A percentile compares a stretch with the other conserved stretches of the same genome.
Evolutionary conservation across 1,140 invertebrate species (phyloP).

Genomic region (Trichonephila clavipes): DNA sequence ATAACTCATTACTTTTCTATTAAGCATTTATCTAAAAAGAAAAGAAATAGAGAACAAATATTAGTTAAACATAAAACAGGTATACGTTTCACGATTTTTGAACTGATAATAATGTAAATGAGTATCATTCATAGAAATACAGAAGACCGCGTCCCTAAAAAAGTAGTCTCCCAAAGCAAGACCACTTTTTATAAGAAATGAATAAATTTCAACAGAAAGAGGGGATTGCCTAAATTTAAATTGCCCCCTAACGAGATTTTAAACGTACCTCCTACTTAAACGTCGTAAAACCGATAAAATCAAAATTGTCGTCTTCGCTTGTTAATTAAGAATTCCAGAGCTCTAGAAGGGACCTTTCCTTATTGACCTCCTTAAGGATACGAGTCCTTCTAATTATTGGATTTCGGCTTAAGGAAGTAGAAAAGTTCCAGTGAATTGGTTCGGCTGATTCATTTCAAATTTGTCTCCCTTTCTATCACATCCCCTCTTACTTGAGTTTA

Average conservation of each 20-base stretch:
- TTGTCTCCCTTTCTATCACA: background rate
- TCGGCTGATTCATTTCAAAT: slow-evolving; percentile 4
- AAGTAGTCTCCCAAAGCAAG: background rate
- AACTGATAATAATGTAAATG: background rate
- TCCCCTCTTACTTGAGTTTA: background rate
- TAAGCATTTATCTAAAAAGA: too few species aligned
- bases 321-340: background rate
- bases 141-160: background rate
- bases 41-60: too few species aligned
- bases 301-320: background rate
- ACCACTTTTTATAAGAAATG: background rate
- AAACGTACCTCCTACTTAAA: background rate
- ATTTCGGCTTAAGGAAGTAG: background rate
- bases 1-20: too few species aligned
- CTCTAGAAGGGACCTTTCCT: background rate
- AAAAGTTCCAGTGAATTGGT: background rate
- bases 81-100: background rate
- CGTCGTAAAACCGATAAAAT: background rate
- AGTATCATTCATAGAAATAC: background rate
- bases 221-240: slow-evolving; percentile 1
- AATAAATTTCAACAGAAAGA: background rate
- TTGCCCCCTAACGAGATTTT: slow-evolving; percentile 23
- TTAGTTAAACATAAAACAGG: too few species aligned
- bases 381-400: background rate
- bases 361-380: background rate